Base-by-base conservation (phyloP, 1,140 invertebrate genomes). In the Drosophila nikananu region DNA sequence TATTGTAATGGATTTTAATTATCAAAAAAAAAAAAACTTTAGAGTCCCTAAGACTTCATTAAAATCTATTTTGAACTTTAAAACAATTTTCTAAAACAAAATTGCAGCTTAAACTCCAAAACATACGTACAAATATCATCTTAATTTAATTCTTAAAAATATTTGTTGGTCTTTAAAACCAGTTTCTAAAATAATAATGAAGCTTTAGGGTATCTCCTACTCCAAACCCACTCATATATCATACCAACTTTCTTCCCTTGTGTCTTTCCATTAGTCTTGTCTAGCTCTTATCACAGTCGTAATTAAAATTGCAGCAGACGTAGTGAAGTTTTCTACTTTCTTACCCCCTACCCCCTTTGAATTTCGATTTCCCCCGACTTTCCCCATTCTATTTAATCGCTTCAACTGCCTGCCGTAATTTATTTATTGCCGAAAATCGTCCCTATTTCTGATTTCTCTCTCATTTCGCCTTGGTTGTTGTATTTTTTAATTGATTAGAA, bases 261-360 rank as follows among this genome's bases (percentile, higher is more conserved):
- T 30, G 32, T 39, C 52, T 42, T 42, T 30, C 70, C 44, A 72
- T 60, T 73, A 37, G 37, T 73, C 39, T 27, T 39, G 44, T 37
- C 46, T 49, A 61, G 67, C 55, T 73, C 54, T 35, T 61, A 73
- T 73, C 67, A 32, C 67, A 73, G 77, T 35, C 42, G 77, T 73
- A 80, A 79, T 80, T 73, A 80, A 80, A 80, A 80, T 73, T 80
- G 77, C 67, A 80, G 41, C 54, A 60, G 70, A 73, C 70, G 54
- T 42, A 42, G 39, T 68, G 23, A 52, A 73, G 70, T 73, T 73
- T 25, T 37, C 37, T 41, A 23, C 35, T 35, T 41, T 30, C 52
- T 59, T 23, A 15, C 1, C 35, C 13, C 21, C 4, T 0, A 17
- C 37, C 27, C 13, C 17, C 39, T 39, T 32, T 42, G 42, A 15